These are phyloP conservation scores for Rhadina sibilatrix DNA, from an alignment of 2,113 vertebrate species.

Conservation along the genomic window DNA sequence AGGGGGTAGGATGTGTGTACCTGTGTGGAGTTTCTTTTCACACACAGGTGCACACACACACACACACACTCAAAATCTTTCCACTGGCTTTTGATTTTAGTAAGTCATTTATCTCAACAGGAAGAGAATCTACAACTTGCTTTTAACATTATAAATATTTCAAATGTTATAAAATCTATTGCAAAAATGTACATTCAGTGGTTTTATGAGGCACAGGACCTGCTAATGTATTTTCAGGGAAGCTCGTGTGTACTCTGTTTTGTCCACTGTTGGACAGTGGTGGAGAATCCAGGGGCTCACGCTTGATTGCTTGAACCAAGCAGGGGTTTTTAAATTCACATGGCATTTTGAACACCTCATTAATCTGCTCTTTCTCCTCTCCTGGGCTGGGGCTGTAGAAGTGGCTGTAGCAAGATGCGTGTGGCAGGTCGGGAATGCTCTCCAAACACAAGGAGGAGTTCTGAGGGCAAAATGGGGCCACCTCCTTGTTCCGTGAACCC, in stretches of 20 bases:
- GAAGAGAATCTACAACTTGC: constrained; percentile 23
- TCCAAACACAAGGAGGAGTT: constrained; percentile 76
- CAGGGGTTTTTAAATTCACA: constrained; percentile 81
- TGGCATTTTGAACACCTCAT: constrained; percentile 72
- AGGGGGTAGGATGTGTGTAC: neutral
- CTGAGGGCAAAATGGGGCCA: constrained; percentile 69
- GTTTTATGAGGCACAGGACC: constrained; percentile 65
- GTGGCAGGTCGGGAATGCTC: constrained; percentile 64
- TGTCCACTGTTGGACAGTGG: constrained; percentile 72
- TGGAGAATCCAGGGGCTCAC: constrained; percentile 87
- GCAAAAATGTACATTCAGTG: constrained; percentile 75
- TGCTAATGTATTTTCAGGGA: constrained; percentile 73
- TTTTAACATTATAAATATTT: constrained; percentile 48
- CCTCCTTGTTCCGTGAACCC: constrained; percentile 75
- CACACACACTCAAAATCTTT: neutral
- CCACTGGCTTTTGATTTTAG: constrained; percentile 12
- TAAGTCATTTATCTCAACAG: constrained; percentile 6
- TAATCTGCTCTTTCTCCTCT: constrained; percentile 72
- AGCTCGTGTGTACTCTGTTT: constrained; percentile 53
- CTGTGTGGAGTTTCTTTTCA: neutral
- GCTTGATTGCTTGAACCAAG: constrained; percentile 84
- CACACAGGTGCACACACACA: neutral
- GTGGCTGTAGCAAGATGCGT: constrained; percentile 68
- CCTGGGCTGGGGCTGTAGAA: constrained; percentile 64
- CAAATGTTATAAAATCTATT: constrained; percentile 61